These are phyloP conservation scores for Lasiommata megera DNA, from an alignment of 2,888 invertebrate genomes.

Conservation along the genomic window DNA sequence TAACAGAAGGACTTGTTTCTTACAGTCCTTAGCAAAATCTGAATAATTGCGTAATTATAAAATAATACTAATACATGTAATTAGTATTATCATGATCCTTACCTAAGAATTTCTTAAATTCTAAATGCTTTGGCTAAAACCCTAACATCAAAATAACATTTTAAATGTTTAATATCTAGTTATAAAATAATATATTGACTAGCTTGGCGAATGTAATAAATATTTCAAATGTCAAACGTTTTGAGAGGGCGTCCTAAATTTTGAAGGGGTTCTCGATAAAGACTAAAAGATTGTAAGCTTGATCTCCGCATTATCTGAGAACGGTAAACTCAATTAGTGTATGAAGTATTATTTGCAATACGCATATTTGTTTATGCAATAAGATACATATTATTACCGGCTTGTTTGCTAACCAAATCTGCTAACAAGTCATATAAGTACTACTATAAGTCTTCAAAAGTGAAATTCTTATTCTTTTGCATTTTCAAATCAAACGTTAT, in stretches of 20 bases:
- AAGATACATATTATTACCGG: no score
- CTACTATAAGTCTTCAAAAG: no score
- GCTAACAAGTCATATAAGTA: no score
- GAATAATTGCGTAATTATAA: background rate
- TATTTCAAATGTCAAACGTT: constrained; percentile 10
- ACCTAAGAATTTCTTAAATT: background rate
- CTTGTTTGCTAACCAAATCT: no score
- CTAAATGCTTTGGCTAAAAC: background rate
- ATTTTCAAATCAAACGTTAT: no score
- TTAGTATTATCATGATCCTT: background rate
- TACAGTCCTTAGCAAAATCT: background rate
- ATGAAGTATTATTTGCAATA: no score
- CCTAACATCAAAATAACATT: background rate
- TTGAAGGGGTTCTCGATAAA: background rate
- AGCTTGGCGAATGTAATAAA: constrained; percentile 29
- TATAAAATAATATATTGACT: constrained; percentile 15
- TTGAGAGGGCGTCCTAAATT: constrained; percentile 21
- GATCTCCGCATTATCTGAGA: no score
- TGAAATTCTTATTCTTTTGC: no score
- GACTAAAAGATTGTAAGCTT: background rate
- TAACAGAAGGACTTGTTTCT: background rate
- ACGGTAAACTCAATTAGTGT: no score
- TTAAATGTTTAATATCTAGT: background rate
- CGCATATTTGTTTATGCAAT: no score
- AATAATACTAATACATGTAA: background rate